A percentile compares a stretch with the other conserved stretches of the same genome.
These are phyloP conservation scores for Dasyornis broadbenti DNA, from an alignment of 2,113 vertebrate species.

Conservation along the genomic window DNA sequence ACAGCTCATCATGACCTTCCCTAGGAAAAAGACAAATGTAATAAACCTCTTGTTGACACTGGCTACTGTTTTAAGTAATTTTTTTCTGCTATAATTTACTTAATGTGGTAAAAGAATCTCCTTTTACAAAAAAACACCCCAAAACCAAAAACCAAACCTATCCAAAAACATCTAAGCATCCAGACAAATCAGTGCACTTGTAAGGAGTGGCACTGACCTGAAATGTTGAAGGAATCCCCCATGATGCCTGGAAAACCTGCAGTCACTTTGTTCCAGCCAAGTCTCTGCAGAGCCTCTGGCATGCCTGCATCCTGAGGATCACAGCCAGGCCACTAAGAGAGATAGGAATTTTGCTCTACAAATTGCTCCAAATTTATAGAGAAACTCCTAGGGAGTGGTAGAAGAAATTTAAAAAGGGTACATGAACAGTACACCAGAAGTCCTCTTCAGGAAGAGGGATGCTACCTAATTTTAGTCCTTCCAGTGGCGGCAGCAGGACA, in stretches of 20 bases:
- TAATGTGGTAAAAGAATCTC: background rate
- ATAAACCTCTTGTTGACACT: background rate
- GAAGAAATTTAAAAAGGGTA: background rate
- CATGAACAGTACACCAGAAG: background rate
- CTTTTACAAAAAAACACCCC: background rate
- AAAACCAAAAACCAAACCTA: background rate
- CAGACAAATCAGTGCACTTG: background rate
- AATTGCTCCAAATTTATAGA: background rate
- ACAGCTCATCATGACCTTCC: background rate
- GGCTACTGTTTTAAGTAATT: background rate
- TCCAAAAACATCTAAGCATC: background rate
- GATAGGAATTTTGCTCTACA: background rate
- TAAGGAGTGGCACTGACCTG: background rate
- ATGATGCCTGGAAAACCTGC: background rate
- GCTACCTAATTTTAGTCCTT: slow-evolving; percentile 29
- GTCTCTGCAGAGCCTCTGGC: background rate
- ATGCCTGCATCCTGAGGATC: background rate
- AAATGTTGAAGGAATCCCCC: background rate
- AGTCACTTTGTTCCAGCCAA: background rate
- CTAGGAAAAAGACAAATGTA: background rate
- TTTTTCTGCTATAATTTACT: background rate
- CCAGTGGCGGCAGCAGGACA: slow-evolving; percentile 6
- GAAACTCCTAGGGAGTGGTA: background rate
- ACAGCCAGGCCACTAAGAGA: background rate
- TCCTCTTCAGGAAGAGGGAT: background rate